A percentile compares a stretch with the other conserved stretches of the same genome.
phyloP scores from a whole-genome alignment of 2,797 vertebrate genomes.

The Brotula barbata region DNA sequence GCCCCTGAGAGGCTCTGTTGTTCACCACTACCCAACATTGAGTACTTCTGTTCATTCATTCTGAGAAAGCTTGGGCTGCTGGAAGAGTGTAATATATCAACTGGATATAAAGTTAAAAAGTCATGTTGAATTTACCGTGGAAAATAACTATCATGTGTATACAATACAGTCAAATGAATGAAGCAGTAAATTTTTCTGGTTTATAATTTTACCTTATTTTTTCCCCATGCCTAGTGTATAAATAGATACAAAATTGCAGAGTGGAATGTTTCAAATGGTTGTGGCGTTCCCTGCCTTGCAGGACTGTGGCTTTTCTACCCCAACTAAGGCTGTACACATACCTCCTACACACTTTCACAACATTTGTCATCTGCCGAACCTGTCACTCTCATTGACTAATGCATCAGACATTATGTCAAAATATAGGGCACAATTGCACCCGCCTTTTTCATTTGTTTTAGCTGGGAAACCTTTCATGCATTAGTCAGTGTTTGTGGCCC shows the following conservation, averaged over 20 bases:
- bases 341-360: conserved; percentile 14
- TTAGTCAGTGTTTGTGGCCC: not conserved
- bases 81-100: conserved; percentile 7
- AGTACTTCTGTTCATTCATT: conserved; percentile 59
- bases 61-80: conserved; percentile 31
- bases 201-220: conserved; percentile 47
- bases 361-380: conserved; percentile 16
- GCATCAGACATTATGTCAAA: too few species aligned
- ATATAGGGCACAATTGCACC: not conserved
- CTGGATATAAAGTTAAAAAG: not conserved
- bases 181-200: conserved; percentile 4
- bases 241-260: conserved; percentile 69
- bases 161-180: conserved; percentile 1
- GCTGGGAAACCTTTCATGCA: not conserved
- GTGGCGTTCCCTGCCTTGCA: conserved; percentile 41
- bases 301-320: conserved; percentile 46
- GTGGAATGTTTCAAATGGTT: conserved; percentile 66
- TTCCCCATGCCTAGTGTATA: conserved; percentile 31
- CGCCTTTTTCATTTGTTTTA: not conserved
- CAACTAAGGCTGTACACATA: conserved; percentile 12
- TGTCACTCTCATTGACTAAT: not conserved
- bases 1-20: conserved; percentile 59
- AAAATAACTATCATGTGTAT: not conserved
- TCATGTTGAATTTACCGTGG: not conserved
- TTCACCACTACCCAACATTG: conserved; percentile 29